Conservation (phyloP, 1,140 invertebrate genomes). For the Cataglyphis hispanica region DNA sequence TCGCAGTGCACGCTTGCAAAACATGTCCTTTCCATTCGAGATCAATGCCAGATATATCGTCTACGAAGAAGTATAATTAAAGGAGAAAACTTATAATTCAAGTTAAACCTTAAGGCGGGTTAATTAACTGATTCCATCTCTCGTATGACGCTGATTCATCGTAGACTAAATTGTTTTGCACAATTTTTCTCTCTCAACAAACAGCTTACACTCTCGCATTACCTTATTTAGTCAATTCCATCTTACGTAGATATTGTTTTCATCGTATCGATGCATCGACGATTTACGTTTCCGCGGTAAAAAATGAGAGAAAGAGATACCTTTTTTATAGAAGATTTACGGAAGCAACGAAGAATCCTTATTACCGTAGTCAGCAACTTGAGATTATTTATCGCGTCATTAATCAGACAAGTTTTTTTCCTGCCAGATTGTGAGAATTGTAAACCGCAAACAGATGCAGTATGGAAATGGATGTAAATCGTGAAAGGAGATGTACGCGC, state of each 20-base stretch:
- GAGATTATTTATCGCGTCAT: constrained; percentile 78
- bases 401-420: constrained; percentile 79
- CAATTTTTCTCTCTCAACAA: not conserved
- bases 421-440: constrained; percentile 47
- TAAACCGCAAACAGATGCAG: constrained; percentile 75
- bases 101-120: not conserved
- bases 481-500: constrained; percentile 77
- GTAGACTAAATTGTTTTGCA: not conserved
- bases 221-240: not conserved
- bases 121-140: constrained; percentile 1
- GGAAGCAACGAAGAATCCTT: constrained; percentile 68
- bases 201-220: not conserved
- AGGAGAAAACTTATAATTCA: not conserved
- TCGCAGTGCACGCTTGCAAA: constrained; percentile 51
- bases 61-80: not conserved
- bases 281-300: constrained; percentile 1
- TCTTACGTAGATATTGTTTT: not conserved
- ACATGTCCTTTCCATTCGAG: not conserved
- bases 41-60: constrained; percentile 4
- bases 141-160: not conserved
- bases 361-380: constrained; percentile 66
- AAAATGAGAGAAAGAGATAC: not conserved
- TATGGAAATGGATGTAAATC: constrained; percentile 82
- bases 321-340: constrained; percentile 57
- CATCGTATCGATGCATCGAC: too few relatives aligned